A percentile compares a stretch with the other conserved stretches of the same genome.
These are phyloP conservation scores for Elaphurus davidianus DNA, from an alignment of 2,113 vertebrate genomes.

Conservation along the genomic window DNA sequence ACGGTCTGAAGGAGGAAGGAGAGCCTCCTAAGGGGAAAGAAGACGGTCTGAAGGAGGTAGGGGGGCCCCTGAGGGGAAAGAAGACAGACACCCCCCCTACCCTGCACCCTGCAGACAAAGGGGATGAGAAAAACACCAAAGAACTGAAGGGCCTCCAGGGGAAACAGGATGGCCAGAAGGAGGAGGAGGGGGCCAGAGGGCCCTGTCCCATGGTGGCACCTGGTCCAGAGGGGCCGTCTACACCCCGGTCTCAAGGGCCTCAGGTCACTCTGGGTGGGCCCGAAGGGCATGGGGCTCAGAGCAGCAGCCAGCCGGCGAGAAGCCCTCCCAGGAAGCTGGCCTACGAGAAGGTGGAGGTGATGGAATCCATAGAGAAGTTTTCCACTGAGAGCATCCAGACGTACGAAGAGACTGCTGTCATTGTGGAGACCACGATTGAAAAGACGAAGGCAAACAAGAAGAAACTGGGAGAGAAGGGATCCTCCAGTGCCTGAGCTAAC, in stretches of 20 bases:
- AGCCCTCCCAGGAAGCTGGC: conserved; percentile 83
- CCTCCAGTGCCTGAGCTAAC: conserved; percentile 45
- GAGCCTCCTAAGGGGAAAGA: background rate
- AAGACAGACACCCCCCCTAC: conserved; percentile 28
- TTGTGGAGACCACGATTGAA: conserved; percentile 92
- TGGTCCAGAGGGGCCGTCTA: conserved; percentile 31
- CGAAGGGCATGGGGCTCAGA: conserved; percentile 63
- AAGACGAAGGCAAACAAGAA: conserved; percentile 94
- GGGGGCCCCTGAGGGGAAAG: background rate
- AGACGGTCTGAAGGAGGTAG: background rate
- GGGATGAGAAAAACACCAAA: conserved; percentile 61
- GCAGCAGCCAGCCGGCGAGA: conserved; percentile 60
- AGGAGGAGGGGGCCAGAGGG: conserved; percentile 46
- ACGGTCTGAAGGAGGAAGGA: background rate
- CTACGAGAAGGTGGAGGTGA: conserved; percentile 93
- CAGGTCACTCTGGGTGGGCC: conserved; percentile 6
- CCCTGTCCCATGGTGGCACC: conserved; percentile 56
- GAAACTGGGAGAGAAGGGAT: conserved; percentile 81
- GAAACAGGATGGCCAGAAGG: conserved; percentile 73
- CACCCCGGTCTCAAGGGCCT: conserved; percentile 57
- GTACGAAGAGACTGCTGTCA: conserved; percentile 91
- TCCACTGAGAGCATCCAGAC: conserved; percentile 88
- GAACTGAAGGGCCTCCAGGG: conserved; percentile 63
- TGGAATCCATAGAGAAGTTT: conserved; percentile 94
- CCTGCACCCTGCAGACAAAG: conserved; percentile 46